These are phyloP conservation scores for Blastomussa wellsi DNA, from an alignment of 92 coral and sea anemone genomes.

Conservation along the genomic window DNA sequence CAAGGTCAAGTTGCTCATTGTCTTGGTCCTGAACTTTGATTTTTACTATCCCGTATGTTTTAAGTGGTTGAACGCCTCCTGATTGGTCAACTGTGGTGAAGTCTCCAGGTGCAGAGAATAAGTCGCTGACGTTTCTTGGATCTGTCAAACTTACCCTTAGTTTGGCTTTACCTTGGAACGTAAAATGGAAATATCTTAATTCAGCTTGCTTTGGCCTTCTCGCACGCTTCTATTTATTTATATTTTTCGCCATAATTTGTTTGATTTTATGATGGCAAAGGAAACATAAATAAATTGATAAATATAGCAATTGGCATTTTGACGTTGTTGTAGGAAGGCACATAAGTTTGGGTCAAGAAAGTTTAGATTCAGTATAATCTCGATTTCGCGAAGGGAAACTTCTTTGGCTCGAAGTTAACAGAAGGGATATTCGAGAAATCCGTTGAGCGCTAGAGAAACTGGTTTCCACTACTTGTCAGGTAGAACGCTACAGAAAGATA, in stretches of 20 bases:
- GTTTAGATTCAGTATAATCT: too few species aligned
- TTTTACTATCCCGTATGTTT: constrained; percentile 63
- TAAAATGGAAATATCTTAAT: neutral
- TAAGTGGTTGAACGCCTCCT: constrained; percentile 55
- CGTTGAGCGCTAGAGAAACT: too few species aligned
- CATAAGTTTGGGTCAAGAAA: too few species aligned
- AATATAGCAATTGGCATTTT: too few species aligned
- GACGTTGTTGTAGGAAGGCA: neutral
- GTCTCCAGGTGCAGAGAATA: constrained; percentile 68
- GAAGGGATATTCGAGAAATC: too few species aligned
- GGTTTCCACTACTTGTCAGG: too few species aligned
- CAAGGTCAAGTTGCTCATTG: constrained; percentile 36
- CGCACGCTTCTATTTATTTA: neutral
- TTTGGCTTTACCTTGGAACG: constrained; percentile 40
- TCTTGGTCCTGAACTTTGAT: constrained; percentile 50
- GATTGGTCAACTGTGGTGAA: constrained; percentile 58
- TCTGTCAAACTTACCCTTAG: constrained; percentile 45
- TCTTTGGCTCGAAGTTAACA: too few species aligned
- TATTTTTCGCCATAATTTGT: too few species aligned
- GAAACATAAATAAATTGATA: too few species aligned
- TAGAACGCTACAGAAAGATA: too few species aligned
- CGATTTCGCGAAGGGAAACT: too few species aligned
- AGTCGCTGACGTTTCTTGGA: constrained; percentile 60
- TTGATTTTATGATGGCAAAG: neutral
- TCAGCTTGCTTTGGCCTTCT: neutral